Conservation (phyloP, 1,140 invertebrate species). For the Cotesia vestalis region DNA sequence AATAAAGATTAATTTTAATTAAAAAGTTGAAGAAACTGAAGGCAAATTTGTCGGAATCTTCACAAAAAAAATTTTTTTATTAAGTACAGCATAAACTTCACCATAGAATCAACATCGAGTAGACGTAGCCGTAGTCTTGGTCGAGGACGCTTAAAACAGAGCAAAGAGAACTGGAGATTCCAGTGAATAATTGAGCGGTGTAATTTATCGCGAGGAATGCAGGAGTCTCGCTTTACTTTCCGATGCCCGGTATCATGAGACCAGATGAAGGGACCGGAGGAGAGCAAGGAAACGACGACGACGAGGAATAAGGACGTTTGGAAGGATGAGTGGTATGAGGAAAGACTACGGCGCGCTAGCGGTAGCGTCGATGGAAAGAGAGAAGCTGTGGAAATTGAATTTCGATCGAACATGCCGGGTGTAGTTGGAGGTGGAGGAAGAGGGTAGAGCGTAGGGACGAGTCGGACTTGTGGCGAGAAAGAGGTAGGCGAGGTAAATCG, state of each 20-base stretch:
- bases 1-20: too few relatives aligned
- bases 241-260: slow-evolving; percentile 28
- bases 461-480: slow-evolving; percentile 9
- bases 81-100: too few relatives aligned
- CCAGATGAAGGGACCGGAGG: neutral
- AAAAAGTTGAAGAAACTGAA: too few relatives aligned
- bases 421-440: slow-evolving; percentile 7
- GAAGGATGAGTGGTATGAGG: slow-evolving; percentile 9
- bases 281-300: neutral
- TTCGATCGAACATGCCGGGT: slow-evolving; percentile 60
- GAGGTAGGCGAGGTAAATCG: slow-evolving; percentile 21
- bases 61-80: too few relatives aligned
- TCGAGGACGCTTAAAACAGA: slow-evolving; percentile 15
- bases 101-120: too few relatives aligned
- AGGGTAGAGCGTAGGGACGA: slow-evolving; percentile 3
- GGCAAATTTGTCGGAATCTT: too few relatives aligned
- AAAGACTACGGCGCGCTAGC: slow-evolving; percentile 13
- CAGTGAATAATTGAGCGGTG: slow-evolving; percentile 63
- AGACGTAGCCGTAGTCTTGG: too few relatives aligned
- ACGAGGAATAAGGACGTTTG: neutral
- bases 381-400: slow-evolving; percentile 60
- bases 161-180: slow-evolving; percentile 51
- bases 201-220: slow-evolving; percentile 64
- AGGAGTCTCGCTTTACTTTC: slow-evolving; percentile 52
- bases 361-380: slow-evolving; percentile 21